Conservation (phyloP, 2,888 invertebrate genomes). For the Tenthredo distinguenda region DNA sequence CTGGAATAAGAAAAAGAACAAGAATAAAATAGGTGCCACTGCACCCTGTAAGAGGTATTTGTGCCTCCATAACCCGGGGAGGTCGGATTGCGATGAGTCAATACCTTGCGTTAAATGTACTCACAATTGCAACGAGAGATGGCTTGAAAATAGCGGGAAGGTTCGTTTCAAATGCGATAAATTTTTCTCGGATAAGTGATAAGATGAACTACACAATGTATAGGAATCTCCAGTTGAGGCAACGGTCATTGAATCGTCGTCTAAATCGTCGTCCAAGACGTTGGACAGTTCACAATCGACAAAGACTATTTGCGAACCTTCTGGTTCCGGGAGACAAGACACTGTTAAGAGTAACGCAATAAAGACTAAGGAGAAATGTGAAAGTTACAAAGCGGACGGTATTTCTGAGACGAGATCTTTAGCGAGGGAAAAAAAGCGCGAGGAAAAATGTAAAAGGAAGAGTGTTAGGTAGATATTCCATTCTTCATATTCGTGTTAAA, state of each 20-base stretch:
- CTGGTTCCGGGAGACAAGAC: neutral
- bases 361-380: neutral
- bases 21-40: neutral
- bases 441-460: neutral
- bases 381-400: neutral
- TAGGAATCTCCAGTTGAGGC: neutral
- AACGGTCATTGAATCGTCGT: neutral
- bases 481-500: neutral
- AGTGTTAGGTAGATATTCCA: neutral
- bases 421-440: neutral
- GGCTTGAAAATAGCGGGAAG: conserved; percentile 3
- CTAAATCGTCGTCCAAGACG: neutral
- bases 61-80: conserved; percentile 15
- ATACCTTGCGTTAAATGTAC: conserved; percentile 31
- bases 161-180: neutral
- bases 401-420: neutral
- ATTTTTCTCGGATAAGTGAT: neutral
- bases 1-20: neutral
- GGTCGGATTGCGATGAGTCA: conserved; percentile 15
- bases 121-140: conserved; percentile 40
- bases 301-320: conserved; percentile 15
- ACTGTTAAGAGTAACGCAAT: neutral
- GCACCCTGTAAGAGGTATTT: conserved; percentile 26
- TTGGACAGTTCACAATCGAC: neutral
- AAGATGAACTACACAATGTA: neutral